A percentile compares a stretch with the other conserved stretches of the same genome.
phyloP scores from a whole-genome alignment of 2,888 invertebrate species.

The Lamproptera curius region DNA sequence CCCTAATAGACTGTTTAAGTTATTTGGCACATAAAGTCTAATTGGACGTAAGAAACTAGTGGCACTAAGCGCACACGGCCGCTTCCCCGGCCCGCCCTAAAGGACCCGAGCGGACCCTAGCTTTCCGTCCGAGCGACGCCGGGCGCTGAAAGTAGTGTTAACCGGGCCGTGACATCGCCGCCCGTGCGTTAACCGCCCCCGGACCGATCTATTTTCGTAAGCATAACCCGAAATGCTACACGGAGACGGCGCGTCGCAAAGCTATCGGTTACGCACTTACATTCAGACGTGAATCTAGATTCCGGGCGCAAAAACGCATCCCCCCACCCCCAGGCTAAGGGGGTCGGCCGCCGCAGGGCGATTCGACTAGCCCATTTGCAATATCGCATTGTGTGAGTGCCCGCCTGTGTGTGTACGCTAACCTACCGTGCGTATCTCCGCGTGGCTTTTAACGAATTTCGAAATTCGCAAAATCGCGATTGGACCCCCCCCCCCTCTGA shows the following conservation, averaged over 20 bases:
- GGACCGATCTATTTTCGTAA: too few species aligned
- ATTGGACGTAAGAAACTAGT: too few species aligned
- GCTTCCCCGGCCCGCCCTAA: conserved; percentile 1
- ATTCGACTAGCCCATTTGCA: conserved; percentile 77
- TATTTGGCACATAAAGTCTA: too few species aligned
- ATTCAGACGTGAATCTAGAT: conserved; percentile 64
- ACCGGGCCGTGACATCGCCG: conserved; percentile 61
- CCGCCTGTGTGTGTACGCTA: conserved; percentile 63
- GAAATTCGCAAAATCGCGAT: conserved; percentile 76
- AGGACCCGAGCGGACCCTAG: conserved; percentile 56
- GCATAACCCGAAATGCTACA: not conserved
- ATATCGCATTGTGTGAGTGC: conserved; percentile 73
- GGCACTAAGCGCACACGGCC: too few species aligned
- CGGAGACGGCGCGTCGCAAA: conserved; percentile 27
- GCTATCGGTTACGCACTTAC: conserved; percentile 67
- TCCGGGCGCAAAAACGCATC: conserved; percentile 77
- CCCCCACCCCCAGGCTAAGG: conserved; percentile 54
- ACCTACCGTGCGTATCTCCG: conserved; percentile 61
- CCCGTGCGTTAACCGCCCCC: conserved; percentile 54
- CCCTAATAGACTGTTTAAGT: too few species aligned
- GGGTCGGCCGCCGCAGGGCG: conserved; percentile 69
- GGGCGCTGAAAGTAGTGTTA: conserved; percentile 68
- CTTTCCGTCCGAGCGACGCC: conserved; percentile 65
- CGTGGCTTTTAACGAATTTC: conserved; percentile 72
- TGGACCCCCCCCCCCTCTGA: conserved; percentile 43